phyloP scores from a whole-genome alignment of 2,888 invertebrate species.

The Exocentrus adspersus region DNA sequence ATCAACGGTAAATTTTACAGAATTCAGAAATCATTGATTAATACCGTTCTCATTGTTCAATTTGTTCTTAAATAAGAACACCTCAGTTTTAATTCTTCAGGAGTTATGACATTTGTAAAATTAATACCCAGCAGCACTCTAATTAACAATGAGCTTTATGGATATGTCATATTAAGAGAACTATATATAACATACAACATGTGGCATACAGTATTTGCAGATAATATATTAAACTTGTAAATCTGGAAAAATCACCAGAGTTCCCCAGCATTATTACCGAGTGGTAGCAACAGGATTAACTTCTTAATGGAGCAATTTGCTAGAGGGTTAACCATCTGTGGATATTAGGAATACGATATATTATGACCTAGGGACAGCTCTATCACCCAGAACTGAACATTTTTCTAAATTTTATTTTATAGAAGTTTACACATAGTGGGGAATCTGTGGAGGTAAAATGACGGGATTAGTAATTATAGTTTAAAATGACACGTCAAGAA shows the following conservation, averaged over 20 bases:
- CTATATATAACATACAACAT: neutral
- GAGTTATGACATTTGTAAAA: too few relatives aligned
- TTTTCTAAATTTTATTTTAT: neutral
- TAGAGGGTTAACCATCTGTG: conserved; percentile 23
- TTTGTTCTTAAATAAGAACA: too few relatives aligned
- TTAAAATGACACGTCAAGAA: too few relatives aligned
- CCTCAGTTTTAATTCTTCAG: too few relatives aligned
- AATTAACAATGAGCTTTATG: too few relatives aligned
- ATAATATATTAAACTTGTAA: conserved; percentile 10
- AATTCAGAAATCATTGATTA: too few relatives aligned
- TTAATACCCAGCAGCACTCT: too few relatives aligned
- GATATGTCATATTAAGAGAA: neutral
- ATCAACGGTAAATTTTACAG: too few relatives aligned
- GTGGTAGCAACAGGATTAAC: conserved; percentile 18
- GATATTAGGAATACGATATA: neutral
- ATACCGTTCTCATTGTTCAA: too few relatives aligned
- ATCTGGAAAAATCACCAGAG: conserved; percentile 8
- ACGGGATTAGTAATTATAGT: too few relatives aligned
- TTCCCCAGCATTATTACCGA: conserved; percentile 6
- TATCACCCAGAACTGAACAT: neutral
- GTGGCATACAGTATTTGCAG: conserved; percentile 10
- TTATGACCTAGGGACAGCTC: neutral
- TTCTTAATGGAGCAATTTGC: conserved; percentile 26
- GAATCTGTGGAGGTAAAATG: too few relatives aligned
- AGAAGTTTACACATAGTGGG: too few relatives aligned